Base-by-base conservation (phyloP, 1,140 invertebrate species). In the Mya arenaria region DNA sequence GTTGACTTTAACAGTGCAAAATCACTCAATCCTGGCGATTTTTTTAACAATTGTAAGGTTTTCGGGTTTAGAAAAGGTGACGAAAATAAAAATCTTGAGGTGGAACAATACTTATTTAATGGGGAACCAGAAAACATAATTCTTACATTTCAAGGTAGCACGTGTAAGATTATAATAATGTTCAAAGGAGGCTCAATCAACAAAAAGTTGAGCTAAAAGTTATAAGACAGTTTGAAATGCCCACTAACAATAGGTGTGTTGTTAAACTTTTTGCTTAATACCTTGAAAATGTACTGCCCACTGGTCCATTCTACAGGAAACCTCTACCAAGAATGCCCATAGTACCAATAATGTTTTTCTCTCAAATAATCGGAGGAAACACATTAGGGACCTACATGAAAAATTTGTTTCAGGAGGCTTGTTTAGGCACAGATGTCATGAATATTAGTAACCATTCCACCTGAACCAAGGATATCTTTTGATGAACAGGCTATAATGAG, bases 401-500 rank as follows among this genome's bases (percentile, higher is more conserved):
- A 52, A 6, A 25, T 30, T 48, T 71, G 66, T 71, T 71, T 52
- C 8, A 1, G 13, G 66, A 71, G 28, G 66, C 66, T 3, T 3
- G 23, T 8, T 48, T 71, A 34, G 32, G 37, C 28, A 71, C 66
- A 52, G 66, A 44, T 19, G 66, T 23, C 32, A n/a, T n/a, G 4
- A 52, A 25, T 37, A 71, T 71, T 15, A 5, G 66, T n/a, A 48
- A 71, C 25, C 66, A 71, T 30, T 71, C 66, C 5, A 44, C 39
- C 19, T 28, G 52, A 34, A 44, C 32, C 4, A 48, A 32, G 52
- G 37, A 19, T 19, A 2, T 30, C 13, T 10, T 71, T n/a, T 52
- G 66, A 71, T 23, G 66, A 71, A 25, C 66, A 48, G 39, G 66
- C 66, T 10, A 71, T 71, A 48, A 71, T 44, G 66, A 37, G 6